phyloP scores from a whole-genome alignment of 2,113 vertebrate species.

The Dromiciops gliroides region DNA sequence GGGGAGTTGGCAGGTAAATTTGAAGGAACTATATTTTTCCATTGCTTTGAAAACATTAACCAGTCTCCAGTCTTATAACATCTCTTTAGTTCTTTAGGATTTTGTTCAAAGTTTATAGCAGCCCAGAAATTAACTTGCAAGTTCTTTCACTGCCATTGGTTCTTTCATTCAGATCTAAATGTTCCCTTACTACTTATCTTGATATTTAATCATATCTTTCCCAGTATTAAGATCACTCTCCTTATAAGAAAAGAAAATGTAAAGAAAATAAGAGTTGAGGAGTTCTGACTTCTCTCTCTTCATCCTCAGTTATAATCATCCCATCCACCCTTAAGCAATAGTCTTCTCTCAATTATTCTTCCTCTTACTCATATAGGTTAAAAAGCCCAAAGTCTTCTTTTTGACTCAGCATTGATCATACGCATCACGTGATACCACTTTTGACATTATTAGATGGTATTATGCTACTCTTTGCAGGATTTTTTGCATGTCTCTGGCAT shows the following conservation, averaged over 20 bases:
- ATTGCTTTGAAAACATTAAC: neutral
- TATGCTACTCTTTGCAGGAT: neutral
- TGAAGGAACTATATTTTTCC: neutral
- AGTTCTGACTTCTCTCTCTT: neutral
- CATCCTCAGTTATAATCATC: neutral
- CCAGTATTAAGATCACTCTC: neutral
- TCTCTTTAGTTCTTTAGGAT: neutral
- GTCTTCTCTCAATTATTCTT: neutral
- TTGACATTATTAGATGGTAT: neutral
- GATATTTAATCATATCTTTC: neutral
- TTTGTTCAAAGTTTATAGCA: neutral
- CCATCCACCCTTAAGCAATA: neutral
- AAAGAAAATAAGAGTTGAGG: neutral
- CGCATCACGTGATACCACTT: neutral
- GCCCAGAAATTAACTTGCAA: neutral
- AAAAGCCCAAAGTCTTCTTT: neutral
- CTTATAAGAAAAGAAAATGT: neutral
- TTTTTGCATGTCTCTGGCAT: neutral
- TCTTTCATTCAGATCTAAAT: neutral
- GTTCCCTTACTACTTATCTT: neutral
- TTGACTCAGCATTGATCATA: neutral
- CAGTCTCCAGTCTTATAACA: neutral
- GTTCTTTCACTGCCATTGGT: neutral
- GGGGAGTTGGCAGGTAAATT: too few relatives aligned
- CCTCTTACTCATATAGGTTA: neutral